Evolutionary conservation across 2,888 invertebrate genomes (phyloP).

Genomic region (Eristalis intricaria): DNA sequence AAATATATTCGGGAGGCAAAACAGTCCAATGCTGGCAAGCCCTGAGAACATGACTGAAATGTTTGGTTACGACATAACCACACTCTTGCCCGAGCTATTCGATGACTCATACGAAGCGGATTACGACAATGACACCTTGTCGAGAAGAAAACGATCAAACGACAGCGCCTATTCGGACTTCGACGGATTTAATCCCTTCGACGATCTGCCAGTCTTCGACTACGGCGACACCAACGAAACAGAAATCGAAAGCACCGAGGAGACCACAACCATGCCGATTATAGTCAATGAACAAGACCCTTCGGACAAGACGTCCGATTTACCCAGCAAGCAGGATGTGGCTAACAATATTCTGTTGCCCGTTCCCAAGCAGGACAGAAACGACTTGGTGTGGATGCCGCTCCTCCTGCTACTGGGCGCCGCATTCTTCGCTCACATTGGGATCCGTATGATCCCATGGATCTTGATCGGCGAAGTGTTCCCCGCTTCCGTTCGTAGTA

Average conservation of each 20-base stretch:
- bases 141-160: slow-evolving; percentile 47
- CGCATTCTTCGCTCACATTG: slow-evolving; percentile 86
- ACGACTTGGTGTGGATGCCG: slow-evolving; percentile 86
- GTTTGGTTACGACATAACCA: slow-evolving; percentile 51
- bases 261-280: slow-evolving; percentile 28
- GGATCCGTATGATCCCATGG: slow-evolving; percentile 89
- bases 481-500: slow-evolving; percentile 86
- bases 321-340: slow-evolving; percentile 70
- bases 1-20: slow-evolving; percentile 77
- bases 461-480: slow-evolving; percentile 90
- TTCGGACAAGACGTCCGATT: not conserved
- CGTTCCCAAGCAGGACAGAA: slow-evolving; percentile 81
- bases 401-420: slow-evolving; percentile 85
- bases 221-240: slow-evolving; percentile 49
- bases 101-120: slow-evolving; percentile 57
- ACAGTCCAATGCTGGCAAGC: slow-evolving; percentile 73
- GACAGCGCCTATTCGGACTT: slow-evolving; percentile 38
- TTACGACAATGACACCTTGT: slow-evolving; percentile 14
- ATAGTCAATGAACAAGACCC: slow-evolving; percentile 9
- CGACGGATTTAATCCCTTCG: slow-evolving; percentile 58
- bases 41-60: slow-evolving; percentile 12
- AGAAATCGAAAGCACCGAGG: slow-evolving; percentile 38
- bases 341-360: slow-evolving; percentile 76
- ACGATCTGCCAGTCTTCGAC: slow-evolving; percentile 54
- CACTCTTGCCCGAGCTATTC: slow-evolving; percentile 61